A percentile compares a stretch with the other conserved stretches of the same genome.
Conservation (phyloP, 2,113 vertebrate genomes). For the Percina caprodes region DNA sequence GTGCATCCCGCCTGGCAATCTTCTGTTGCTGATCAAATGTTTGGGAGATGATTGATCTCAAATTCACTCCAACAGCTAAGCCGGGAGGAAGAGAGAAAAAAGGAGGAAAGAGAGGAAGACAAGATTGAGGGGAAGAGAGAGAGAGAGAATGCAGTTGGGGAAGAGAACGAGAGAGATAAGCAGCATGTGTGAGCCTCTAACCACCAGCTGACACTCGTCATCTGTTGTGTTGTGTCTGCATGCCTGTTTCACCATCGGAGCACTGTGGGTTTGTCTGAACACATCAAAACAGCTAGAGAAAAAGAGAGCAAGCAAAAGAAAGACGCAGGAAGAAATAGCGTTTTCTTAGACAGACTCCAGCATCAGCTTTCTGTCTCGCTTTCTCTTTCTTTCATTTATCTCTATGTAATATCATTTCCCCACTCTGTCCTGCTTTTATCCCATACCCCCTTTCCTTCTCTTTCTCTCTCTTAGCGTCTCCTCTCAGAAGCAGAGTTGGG, state of each 20-base stretch:
- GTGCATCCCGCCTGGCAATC: constrained; percentile 13
- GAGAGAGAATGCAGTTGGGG: constrained; percentile 36
- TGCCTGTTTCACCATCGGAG: constrained; percentile 74
- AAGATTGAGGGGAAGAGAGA: constrained; percentile 50
- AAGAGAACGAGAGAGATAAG: constrained; percentile 67
- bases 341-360: constrained; percentile 74
- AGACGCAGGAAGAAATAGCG: constrained; percentile 51
- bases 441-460: not conserved
- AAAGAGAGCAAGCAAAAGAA: constrained; percentile 42
- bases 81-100: constrained; percentile 28
- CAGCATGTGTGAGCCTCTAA: constrained; percentile 77
- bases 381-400: constrained; percentile 68
- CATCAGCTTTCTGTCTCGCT: constrained; percentile 71
- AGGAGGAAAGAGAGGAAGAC: constrained; percentile 26
- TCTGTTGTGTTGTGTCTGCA: constrained; percentile 80
- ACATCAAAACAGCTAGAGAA: constrained; percentile 74
- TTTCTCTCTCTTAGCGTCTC: constrained; percentile 39
- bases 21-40: constrained; percentile 56
- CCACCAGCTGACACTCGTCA: constrained; percentile 81
- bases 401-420: constrained; percentile 72
- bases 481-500: constrained; percentile 74
- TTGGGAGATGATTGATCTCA: constrained; percentile 62
- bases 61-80: constrained; percentile 57
- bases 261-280: constrained; percentile 78
- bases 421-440: constrained; percentile 75